phyloP scores from a whole-genome alignment of 2,113 vertebrate genomes.

The Xenopus tropicalis region UCB_Xtro_10.0 CM004452.2:35809501-35810000 shows the following conservation, averaged over 20 bases:
- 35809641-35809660: neutral
- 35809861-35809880: slow-evolving; percentile 10
- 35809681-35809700: neutral
- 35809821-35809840: slow-evolving; percentile 11
- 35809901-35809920: slow-evolving; percentile 15
- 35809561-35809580: too few species aligned
- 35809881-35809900: slow-evolving; percentile 17
- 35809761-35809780: neutral
- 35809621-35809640: neutral
- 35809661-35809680: neutral
- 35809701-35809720: too few species aligned
- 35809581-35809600: neutral
- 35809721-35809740: neutral
- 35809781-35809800: neutral
- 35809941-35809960: neutral
- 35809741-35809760: neutral
- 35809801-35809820: too few species aligned
- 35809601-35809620: neutral
- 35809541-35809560: too few species aligned
- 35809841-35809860: slow-evolving; percentile 12
- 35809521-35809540: too few species aligned
- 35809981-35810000: neutral
- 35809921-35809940: slow-evolving; percentile 4
- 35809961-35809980: neutral
- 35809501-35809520: too few species aligned